These are phyloP conservation scores for Laterallus jamaicensis DNA, from an alignment of 2,113 vertebrate genomes.

Conservation along the genomic window DNA sequence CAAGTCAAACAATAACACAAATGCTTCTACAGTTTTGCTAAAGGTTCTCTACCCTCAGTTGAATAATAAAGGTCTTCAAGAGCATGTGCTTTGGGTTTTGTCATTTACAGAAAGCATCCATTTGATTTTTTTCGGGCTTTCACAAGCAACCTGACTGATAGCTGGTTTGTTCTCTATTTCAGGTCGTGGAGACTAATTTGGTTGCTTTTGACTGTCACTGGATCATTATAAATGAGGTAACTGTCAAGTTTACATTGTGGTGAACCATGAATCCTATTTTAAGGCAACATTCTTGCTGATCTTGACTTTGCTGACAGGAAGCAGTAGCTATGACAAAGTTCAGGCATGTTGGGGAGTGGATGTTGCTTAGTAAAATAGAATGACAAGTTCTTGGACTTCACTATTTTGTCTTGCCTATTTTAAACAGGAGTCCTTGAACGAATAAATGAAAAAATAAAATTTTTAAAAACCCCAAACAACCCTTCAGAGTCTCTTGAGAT, in stretches of 20 bases:
- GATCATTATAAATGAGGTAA: slow-evolving; percentile 99
- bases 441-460: not conserved
- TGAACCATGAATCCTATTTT: slow-evolving; percentile 37
- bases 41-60: slow-evolving; percentile 22
- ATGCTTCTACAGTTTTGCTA: not conserved
- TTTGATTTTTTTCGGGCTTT: slow-evolving; percentile 36
- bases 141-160: slow-evolving; percentile 65
- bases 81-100: not conserved
- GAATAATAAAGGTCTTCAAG: slow-evolving; percentile 16
- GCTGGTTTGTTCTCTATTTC: slow-evolving; percentile 76
- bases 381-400: not conserved
- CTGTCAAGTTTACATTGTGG: slow-evolving; percentile 22
- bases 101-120: slow-evolving; percentile 18
- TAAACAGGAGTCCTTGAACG: not conserved
- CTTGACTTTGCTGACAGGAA: slow-evolving; percentile 58
- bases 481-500: not conserved
- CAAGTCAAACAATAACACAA: slow-evolving; percentile 17
- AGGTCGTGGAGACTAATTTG: slow-evolving; percentile 99
- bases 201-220: slow-evolving; percentile 99
- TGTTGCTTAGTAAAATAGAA: slow-evolving; percentile 33
- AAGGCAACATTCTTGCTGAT: not conserved
- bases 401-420: not conserved
- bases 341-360: not conserved
- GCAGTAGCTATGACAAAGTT: slow-evolving; percentile 26
- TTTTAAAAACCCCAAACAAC: no score